Base-by-base conservation (phyloP, 2,888 invertebrate species). In the Drosophila acutilabella region DNA sequence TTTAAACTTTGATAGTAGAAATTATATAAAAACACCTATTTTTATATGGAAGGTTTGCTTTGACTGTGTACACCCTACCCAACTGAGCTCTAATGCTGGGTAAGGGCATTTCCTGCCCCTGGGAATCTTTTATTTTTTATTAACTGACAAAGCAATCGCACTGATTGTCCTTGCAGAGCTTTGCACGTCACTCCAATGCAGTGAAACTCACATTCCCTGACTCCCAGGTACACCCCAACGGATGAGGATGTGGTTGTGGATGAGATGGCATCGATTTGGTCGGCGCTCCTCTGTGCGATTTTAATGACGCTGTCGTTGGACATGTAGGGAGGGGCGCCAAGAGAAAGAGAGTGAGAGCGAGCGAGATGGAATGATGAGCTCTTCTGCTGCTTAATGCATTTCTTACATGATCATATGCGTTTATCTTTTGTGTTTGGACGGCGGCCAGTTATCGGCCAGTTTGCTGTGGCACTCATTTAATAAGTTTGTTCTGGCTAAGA, bases 331-430 rank as follows among this genome's bases (percentile, higher is more conserved):
- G 20, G 14, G 38, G 52, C 64, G 76, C 64, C 64, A 57, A 59
- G 40, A 23, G 13, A 36, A 4, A 36, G 33, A 36, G 11, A 11
- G 33, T 2, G 11, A 13, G 11, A 36, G 33, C 0, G 1, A 36
- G 4, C 18, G 56, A 53, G 44, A 36, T 47, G 56, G 47, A 44
- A 18, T 33, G 42, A n/a, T 11, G 58, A 56, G 50, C 58, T 30
- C 38, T 36, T 65, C 66, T 60, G 61, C 67, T 62, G n/a, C 77
- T 89, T 86, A 89, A 88, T 89, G 89, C 89, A 87, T 75, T 88
- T 80, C 70, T 83, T 85, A 90, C 90, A 89, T 89, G 89, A 87
- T 88, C 90, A 90, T 88, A 84, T 73, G 78, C 84, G 88, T 86
- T 89, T 86, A 86, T 86, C 86, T 88, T 72, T 75, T 89, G 80